Evolutionary conservation across 2,888 invertebrate species (phyloP), one percentile per base, ranked within the genome.

Genomic region (Ceraclea dissimilis): DNA sequence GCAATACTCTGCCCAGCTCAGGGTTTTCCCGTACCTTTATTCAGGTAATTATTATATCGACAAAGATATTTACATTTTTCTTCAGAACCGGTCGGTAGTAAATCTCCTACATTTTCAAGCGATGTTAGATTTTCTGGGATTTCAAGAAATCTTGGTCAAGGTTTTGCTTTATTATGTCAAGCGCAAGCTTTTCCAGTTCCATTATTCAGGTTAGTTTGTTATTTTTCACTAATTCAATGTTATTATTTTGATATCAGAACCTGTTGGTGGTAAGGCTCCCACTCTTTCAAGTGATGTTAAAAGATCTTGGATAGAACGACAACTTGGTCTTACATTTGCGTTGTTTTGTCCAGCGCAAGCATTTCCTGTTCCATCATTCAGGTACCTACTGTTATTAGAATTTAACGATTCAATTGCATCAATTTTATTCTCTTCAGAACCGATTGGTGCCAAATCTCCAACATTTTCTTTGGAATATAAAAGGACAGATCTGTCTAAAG

Each of bases 341-440:
- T 71, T 87, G 64, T 78, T 86, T 68, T 88, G 88, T 71, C 86
- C 85, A 70, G 86, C 88, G 63, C 88, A 89, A 79, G 88, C 85
- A 65, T 86, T 81, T 71, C 88, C 88, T 65, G 81, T 84, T 68
- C 82, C 83, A 64, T 57, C 59, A 49, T 61, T 61, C 61, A 61
- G 61, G 61, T 61, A 58, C 44, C n/a, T n/a, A n/a, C n/a, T 26
- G 4, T 33, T 18, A 47, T 10, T 31, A 75, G 63, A 49, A 51
- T 46, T 8, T 39, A 21, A 21, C 49, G 13, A 34, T 51, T 51
- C 21, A 17, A 51, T 13, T 21, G 19, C 16, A 46, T 48, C 2
- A 48, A 51, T 43, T 6, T 6, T 26, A 26, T 26, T 26, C 26
- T 26, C 10, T 26, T 43, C 70, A 82, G 81, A 81, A 71, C 81